Evolutionary conservation across 2,113 vertebrate genomes (phyloP).

Genomic region (Gobiocypris rarus): DNA sequence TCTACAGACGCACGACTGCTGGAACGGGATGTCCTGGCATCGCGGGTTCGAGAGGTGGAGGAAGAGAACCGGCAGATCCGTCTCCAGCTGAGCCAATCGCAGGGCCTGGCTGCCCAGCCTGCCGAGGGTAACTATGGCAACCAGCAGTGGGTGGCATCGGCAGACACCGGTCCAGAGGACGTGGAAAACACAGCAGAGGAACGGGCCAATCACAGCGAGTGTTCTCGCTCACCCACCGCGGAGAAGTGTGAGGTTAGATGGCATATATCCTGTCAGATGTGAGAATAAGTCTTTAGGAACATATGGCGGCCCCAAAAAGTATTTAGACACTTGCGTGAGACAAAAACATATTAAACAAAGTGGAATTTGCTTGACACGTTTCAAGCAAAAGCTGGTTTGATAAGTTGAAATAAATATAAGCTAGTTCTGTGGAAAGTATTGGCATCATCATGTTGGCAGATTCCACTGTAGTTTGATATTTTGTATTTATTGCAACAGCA

Average conservation of each 20-base stretch:
- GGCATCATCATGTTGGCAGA: neutral
- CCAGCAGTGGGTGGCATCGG: conserved; percentile 78
- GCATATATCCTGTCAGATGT: neutral
- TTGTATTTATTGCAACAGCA: neutral
- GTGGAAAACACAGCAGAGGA: conserved; percentile 69
- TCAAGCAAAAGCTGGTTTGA: neutral
- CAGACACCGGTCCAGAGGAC: conserved; percentile 77
- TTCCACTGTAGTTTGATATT: neutral
- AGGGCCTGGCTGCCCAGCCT: conserved; percentile 67
- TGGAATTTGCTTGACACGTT: neutral
- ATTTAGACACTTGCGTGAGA: neutral
- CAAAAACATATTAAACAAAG: neutral
- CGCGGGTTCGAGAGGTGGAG: conserved; percentile 81
- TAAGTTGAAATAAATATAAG: neutral
- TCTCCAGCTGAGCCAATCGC: conserved; percentile 79
- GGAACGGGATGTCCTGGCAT: conserved; percentile 80
- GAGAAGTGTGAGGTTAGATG: conserved; percentile 87
- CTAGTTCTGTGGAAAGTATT: neutral
- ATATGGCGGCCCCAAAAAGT: neutral
- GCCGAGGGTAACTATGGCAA: conserved; percentile 76
- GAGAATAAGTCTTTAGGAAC: neutral
- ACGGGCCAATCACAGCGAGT: conserved; percentile 81
- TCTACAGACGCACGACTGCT: conserved; percentile 67
- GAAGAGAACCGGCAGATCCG: conserved; percentile 88
- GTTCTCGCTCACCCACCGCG: conserved; percentile 76